phyloP scores from a whole-genome alignment of 2,888 invertebrate species.

The Phragmatobia fuliginosa region DNA sequence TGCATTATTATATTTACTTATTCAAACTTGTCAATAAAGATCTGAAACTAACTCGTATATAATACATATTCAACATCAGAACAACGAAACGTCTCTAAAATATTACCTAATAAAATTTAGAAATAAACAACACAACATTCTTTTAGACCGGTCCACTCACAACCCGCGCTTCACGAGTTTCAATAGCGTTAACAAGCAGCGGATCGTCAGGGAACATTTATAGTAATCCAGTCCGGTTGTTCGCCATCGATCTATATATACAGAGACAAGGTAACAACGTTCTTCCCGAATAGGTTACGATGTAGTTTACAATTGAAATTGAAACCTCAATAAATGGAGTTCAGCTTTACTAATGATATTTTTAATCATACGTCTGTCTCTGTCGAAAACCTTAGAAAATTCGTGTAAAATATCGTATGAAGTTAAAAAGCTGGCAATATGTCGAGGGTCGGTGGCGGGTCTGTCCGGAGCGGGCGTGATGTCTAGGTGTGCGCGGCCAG shows the following conservation, averaged over 20 bases:
- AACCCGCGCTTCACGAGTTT: constrained; percentile 61
- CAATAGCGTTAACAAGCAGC: not conserved
- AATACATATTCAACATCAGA: constrained; percentile 54
- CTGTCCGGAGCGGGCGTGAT: constrained; percentile 62
- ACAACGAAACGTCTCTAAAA: constrained; percentile 60
- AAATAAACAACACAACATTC: constrained; percentile 76
- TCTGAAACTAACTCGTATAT: constrained; percentile 53
- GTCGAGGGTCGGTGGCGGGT: not conserved
- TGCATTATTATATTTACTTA: constrained; percentile 49
- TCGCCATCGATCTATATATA: constrained; percentile 8
- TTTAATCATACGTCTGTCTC: not conserved
- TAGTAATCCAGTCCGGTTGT: not conserved
- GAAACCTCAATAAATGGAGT: not conserved
- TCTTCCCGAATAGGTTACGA: constrained; percentile 1
- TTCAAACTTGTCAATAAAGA: constrained; percentile 52
- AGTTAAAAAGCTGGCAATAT: constrained; percentile 2
- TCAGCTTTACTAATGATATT: not conserved
- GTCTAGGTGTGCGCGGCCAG: constrained; percentile 62
- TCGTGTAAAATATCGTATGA: not conserved
- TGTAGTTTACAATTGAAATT: constrained; percentile 35
- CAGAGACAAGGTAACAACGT: not conserved
- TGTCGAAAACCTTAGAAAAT: not conserved
- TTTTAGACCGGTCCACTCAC: constrained; percentile 64
- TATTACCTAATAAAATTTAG: constrained; percentile 77
- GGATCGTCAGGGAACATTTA: not conserved